Conservation (phyloP, 2,113 vertebrate species). For the Butorides virescens region DNA sequence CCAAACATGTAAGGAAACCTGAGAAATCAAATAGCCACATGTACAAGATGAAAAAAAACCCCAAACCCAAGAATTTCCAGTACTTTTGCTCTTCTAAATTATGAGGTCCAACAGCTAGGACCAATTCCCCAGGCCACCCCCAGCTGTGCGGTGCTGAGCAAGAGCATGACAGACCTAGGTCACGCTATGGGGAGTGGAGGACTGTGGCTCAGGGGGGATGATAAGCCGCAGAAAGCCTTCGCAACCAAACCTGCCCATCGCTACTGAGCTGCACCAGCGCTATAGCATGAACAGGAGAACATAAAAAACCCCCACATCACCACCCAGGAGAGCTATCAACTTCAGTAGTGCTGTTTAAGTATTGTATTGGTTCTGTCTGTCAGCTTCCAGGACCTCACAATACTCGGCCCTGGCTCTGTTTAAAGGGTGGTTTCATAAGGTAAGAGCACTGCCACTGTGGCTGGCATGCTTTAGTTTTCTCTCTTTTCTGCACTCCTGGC, state of each 20-base stretch:
- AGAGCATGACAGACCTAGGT: not conserved
- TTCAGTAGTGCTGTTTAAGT: not conserved
- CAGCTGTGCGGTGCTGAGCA: not conserved
- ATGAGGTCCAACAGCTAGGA: not conserved
- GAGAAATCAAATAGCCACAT: slow-evolving; percentile 41
- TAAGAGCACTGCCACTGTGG: not conserved
- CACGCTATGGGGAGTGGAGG: fast-evolving
- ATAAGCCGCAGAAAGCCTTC: not conserved
- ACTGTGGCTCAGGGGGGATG: not conserved
- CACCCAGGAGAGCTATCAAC: not conserved
- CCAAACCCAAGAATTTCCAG: not conserved
- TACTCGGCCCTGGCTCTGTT: not conserved
- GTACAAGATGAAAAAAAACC: not conserved
- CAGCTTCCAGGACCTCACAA: not conserved
- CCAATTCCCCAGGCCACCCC: not conserved
- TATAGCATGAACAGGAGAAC: not conserved
- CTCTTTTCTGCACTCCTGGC: not conserved
- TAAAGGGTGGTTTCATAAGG: not conserved
- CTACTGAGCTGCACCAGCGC: not conserved
- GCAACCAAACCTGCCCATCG: not conserved
- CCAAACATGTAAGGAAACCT: slow-evolving; percentile 21
- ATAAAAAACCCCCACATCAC: not conserved
- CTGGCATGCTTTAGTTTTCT: not conserved
- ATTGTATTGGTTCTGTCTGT: not conserved
- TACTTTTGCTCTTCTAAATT: not conserved